These are phyloP conservation scores for Lepisosteus oculatus DNA, from an alignment of 2,113 vertebrate species.

Conservation along the genomic window DNA sequence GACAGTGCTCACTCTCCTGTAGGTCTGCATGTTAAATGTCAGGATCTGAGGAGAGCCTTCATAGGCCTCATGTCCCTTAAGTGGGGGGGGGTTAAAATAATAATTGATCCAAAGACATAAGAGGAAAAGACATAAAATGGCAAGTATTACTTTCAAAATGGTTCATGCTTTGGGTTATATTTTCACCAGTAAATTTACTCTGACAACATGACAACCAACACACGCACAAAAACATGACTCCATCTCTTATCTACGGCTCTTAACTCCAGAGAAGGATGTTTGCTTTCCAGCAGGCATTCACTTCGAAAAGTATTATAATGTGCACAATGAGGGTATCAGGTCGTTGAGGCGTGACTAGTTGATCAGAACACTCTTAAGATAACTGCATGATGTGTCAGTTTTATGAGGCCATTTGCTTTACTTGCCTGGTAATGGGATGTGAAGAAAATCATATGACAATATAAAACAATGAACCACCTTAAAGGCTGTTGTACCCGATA, in stretches of 20 bases:
- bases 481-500: conserved; percentile 37
- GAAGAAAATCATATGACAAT: conserved; percentile 42
- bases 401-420: conserved; percentile 34
- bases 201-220: conserved; percentile 12
- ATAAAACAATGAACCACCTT: conserved; percentile 45
- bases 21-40: no score
- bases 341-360: conserved; percentile 26
- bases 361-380: conserved; percentile 34
- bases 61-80: no score
- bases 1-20: no score
- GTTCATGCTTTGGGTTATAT: neutral
- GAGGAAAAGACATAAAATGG: neutral
- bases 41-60: no score
- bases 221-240: conserved; percentile 35
- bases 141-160: neutral
- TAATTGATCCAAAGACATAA: no score
- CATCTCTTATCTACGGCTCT: conserved; percentile 37
- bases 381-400: conserved; percentile 18
- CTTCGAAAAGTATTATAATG: conserved; percentile 17
- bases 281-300: conserved; percentile 21
- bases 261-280: conserved; percentile 54
- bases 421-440: conserved; percentile 38
- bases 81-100: no score
- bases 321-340: conserved; percentile 29
- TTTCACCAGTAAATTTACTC: neutral